Evolutionary conservation across 2,888 invertebrate genomes (phyloP).

Genomic region (Brachypalpus laphriformis): DNA sequence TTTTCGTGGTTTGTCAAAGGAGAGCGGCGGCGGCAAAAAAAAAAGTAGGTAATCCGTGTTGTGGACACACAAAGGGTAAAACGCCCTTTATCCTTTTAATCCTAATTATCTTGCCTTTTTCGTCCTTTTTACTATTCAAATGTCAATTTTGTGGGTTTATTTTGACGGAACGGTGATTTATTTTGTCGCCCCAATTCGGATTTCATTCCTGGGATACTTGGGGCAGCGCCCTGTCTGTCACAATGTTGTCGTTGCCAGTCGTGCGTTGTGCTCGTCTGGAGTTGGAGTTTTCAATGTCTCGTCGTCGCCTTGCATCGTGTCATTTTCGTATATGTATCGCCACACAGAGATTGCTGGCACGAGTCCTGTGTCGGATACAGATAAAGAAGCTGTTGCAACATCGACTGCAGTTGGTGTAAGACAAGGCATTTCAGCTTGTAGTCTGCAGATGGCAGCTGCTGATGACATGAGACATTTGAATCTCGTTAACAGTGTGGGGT

Average conservation of each 20-base stretch:
- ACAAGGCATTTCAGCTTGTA: slow-evolving; percentile 56
- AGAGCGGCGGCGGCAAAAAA: neutral
- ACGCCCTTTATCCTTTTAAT: slow-evolving; percentile 51
- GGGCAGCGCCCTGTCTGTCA: slow-evolving; percentile 26
- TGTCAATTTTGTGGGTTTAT: slow-evolving; percentile 58
- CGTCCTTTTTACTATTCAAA: slow-evolving; percentile 13
- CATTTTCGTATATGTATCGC: slow-evolving; percentile 38
- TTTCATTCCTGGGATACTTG: slow-evolving; percentile 6
- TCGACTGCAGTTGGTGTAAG: slow-evolving; percentile 16
- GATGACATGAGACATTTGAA: slow-evolving; percentile 72
- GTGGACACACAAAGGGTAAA: slow-evolving; percentile 26
- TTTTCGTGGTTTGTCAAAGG: slow-evolving; percentile 40
- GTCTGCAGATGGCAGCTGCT: slow-evolving; percentile 66
- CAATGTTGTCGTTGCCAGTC: slow-evolving; percentile 53
- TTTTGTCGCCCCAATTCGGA: slow-evolving; percentile 27
- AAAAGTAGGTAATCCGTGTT: slow-evolving; percentile 54
- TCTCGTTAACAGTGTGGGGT: slow-evolving; percentile 54
- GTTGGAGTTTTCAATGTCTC: slow-evolving; percentile 28
- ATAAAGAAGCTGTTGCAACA: slow-evolving; percentile 52
- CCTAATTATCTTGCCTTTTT: slow-evolving; percentile 31
- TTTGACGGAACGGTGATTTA: slow-evolving; percentile 65
- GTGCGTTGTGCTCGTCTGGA: slow-evolving; percentile 7
- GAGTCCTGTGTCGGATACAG: slow-evolving; percentile 60
- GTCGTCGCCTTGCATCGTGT: slow-evolving; percentile 28
- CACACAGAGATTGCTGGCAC: slow-evolving; percentile 61